phyloP scores from a whole-genome alignment of 2,888 invertebrate genomes.

The Leuctra nigra region DNA sequence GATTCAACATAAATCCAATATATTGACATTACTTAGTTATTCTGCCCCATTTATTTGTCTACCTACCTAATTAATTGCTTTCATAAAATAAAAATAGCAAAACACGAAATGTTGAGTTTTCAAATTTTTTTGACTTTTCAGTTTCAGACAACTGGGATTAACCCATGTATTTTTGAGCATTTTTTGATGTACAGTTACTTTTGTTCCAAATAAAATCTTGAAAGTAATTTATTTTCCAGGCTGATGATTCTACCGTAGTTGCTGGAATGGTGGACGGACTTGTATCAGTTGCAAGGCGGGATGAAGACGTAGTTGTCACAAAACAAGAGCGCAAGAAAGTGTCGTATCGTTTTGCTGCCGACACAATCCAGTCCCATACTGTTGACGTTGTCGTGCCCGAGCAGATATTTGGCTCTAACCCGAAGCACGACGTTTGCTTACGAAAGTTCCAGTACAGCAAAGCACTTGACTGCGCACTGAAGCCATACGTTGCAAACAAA shows the following conservation, averaged over 20 bases:
- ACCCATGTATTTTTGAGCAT: not conserved
- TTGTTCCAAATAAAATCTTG: too few relatives aligned
- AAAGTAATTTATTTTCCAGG: slow-evolving; percentile 9
- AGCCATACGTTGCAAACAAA: slow-evolving; percentile 51
- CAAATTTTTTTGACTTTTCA: not conserved
- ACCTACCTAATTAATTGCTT: not conserved
- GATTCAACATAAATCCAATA: too few relatives aligned
- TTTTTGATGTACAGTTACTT: too few relatives aligned
- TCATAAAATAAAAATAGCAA: not conserved
- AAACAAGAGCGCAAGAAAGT: slow-evolving; percentile 45
- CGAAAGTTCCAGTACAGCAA: slow-evolving; percentile 75
- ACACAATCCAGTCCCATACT: slow-evolving; percentile 25
- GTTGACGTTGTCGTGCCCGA: slow-evolving; percentile 50
- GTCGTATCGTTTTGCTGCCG: slow-evolving; percentile 39
- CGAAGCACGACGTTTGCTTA: slow-evolving; percentile 62
- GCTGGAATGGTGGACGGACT: slow-evolving; percentile 92
- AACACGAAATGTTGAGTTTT: not conserved
- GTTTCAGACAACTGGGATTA: too few relatives aligned
- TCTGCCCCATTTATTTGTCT: too few relatives aligned
- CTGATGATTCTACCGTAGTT: slow-evolving; percentile 69
- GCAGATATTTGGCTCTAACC: slow-evolving; percentile 40
- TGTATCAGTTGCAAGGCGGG: slow-evolving; percentile 75
- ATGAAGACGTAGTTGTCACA: slow-evolving; percentile 45
- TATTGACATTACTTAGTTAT: too few relatives aligned
- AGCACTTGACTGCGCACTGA: slow-evolving; percentile 67